Percentiles rank a stretch among this genome's conserved stretches.
Conservation (phyloP, 2,797 vertebrate species). For the Diplodus sargus region DNA sequence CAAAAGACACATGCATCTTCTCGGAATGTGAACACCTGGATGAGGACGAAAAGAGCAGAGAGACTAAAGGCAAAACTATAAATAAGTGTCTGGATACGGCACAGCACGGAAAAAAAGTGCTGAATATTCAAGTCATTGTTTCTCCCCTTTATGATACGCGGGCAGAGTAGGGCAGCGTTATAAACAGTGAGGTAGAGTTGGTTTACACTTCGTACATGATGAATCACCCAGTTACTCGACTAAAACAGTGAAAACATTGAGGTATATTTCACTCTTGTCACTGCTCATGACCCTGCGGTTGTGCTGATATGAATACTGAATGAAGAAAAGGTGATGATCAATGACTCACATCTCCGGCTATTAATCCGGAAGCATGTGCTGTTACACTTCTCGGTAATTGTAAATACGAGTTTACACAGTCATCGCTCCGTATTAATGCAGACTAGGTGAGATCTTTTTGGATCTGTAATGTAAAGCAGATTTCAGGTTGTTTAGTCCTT, state of each 20-base stretch:
- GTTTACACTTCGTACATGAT: constrained; percentile 48
- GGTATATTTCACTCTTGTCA: constrained; percentile 62
- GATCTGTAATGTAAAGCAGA: not conserved
- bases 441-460: not conserved
- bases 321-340: constrained; percentile 38
- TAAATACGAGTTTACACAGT: constrained; percentile 13
- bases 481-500: not conserved
- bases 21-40: constrained; percentile 32
- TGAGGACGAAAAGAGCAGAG: constrained; percentile 53
- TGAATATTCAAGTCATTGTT: constrained; percentile 59
- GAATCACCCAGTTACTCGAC: constrained; percentile 55
- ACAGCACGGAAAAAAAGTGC: constrained; percentile 49
- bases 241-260: constrained; percentile 50
- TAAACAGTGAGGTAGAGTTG: constrained; percentile 34
- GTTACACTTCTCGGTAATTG: constrained; percentile 21
- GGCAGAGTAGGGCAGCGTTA: constrained; percentile 50
- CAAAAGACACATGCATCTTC: constrained; percentile 43
- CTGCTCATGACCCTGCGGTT: constrained; percentile 34
- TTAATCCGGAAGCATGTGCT: constrained; percentile 42
- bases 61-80: constrained; percentile 61
- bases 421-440: constrained; percentile 3
- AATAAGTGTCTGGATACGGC: constrained; percentile 62
- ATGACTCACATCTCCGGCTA: constrained; percentile 33
- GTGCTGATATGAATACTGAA: constrained; percentile 38
- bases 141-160: constrained; percentile 29